These are phyloP conservation scores for Amphimallon solstitiale DNA, from an alignment of 2,888 invertebrate species.

Conservation along the genomic window DNA sequence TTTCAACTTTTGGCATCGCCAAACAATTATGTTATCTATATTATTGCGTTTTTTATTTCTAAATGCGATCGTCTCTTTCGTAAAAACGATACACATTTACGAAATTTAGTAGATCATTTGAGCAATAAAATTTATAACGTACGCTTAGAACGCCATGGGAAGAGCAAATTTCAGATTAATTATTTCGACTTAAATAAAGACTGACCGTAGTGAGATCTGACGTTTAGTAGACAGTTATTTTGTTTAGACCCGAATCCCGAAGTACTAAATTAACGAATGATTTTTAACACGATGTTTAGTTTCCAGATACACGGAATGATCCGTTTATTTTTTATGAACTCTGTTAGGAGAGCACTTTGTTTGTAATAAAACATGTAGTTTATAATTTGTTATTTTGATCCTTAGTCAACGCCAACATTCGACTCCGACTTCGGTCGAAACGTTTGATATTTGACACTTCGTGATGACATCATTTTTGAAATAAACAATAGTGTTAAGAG, in stretches of 20 bases:
- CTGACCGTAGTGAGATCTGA: conserved; percentile 26
- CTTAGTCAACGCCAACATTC: conserved; percentile 30
- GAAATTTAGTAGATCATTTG: conserved; percentile 37
- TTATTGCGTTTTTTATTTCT: conserved; percentile 31
- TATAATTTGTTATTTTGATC: conserved; percentile 36
- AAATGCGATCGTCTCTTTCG: conserved; percentile 25
- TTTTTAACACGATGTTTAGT: conserved; percentile 33
- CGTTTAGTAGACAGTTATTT: conserved; percentile 33
- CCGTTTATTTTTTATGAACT: conserved; percentile 40
- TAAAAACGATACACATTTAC: conserved; percentile 34
- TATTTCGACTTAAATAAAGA: conserved; percentile 37
- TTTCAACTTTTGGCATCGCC: conserved; percentile 30
- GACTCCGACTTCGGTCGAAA: conserved; percentile 22
- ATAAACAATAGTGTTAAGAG: conserved; percentile 1
- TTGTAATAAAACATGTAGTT: conserved; percentile 39
- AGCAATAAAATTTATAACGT: conserved; percentile 38
- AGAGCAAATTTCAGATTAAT: conserved; percentile 38
- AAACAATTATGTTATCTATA: conserved; percentile 31
- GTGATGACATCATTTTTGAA: conserved; percentile 18
- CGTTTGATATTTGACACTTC: conserved; percentile 30
- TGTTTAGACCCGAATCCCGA: conserved; percentile 31
- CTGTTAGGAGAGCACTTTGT: conserved; percentile 31
- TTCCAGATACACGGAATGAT: conserved; percentile 30
- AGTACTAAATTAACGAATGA: conserved; percentile 33
- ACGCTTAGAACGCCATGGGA: conserved; percentile 29